A percentile compares a stretch with the other conserved stretches of the same genome.
These are phyloP conservation scores for Poicephalus meyeri DNA, from an alignment of 2,113 vertebrate genomes.

Conservation along the genomic window DNA sequence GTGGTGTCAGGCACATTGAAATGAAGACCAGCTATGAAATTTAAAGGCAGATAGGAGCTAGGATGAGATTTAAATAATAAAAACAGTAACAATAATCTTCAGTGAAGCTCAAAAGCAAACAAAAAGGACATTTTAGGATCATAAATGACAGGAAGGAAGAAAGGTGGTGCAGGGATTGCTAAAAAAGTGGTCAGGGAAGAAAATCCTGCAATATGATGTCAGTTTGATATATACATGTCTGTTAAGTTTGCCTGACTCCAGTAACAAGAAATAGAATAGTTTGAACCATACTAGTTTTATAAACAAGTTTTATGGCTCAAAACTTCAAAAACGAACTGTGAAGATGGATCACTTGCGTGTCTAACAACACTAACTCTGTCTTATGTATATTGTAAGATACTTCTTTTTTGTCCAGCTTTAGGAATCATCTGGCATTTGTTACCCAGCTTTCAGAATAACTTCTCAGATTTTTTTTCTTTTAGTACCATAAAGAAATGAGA, in stretches of 20 bases:
- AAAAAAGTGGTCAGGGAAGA: neutral
- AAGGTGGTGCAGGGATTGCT: neutral
- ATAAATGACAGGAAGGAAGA: neutral
- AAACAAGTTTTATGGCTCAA: conserved; percentile 4
- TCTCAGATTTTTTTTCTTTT: neutral
- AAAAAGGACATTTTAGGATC: neutral
- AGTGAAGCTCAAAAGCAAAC: neutral
- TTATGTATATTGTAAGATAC: neutral
- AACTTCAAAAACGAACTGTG: neutral
- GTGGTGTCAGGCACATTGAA: neutral
- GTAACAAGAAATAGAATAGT: neutral
- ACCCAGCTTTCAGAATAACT: neutral
- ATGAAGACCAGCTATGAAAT: neutral
- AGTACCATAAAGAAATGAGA: neutral
- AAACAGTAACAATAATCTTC: neutral
- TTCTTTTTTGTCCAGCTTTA: neutral
- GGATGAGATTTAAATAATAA: neutral
- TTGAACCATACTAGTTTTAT: neutral
- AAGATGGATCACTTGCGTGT: neutral
- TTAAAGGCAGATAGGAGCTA: neutral
- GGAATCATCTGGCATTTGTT: neutral
- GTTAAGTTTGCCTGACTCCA: neutral
- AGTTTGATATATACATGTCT: neutral
- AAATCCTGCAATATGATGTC: neutral
- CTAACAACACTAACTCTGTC: neutral